Percentiles rank a stretch among this genome's conserved stretches.
These are phyloP conservation scores for Dallia pectoralis DNA, from an alignment of 2,797 vertebrate genomes.

Conservation along the genomic window DNA sequence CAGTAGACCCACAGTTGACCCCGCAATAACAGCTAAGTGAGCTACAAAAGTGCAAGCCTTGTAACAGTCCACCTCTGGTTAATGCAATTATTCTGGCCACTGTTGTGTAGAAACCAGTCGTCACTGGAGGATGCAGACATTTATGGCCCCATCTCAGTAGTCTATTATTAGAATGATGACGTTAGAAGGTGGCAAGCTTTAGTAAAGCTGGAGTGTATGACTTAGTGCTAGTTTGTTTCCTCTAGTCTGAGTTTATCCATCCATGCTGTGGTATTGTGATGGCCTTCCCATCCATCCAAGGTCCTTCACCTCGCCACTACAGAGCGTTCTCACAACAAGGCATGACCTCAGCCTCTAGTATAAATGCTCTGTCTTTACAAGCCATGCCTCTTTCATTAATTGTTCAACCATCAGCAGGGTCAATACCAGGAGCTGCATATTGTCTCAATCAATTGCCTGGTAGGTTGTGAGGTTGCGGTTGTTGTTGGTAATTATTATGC, in stretches of 20 bases:
- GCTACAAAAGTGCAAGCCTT: no score
- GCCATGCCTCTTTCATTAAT: conserved; percentile 14
- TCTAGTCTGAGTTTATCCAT: conserved; percentile 4
- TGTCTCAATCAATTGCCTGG: conserved; percentile 15
- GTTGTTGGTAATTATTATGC: conserved; percentile 26
- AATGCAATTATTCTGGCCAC: no score
- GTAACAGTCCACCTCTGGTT: no score
- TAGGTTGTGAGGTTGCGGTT: not conserved
- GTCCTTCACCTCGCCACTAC: conserved; percentile 27
- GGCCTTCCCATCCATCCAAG: conserved; percentile 11
- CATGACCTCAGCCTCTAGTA: conserved; percentile 11
- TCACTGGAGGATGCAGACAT: no score
- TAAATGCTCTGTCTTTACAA: conserved; percentile 8
- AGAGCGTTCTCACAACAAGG: conserved; percentile 3
- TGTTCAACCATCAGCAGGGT: conserved; percentile 5
- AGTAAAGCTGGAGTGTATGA: no score
- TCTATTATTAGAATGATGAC: no score
- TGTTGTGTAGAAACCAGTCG: no score
- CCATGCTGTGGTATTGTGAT: not conserved
- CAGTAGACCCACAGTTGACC: not conserved
- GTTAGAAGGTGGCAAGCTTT: no score
- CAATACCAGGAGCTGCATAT: conserved; percentile 14
- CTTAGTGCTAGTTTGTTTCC: not conserved
- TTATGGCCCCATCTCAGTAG: no score
- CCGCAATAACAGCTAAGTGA: no score